These are phyloP conservation scores for Pachyrhynchus sulphureomaculatus DNA, from an alignment of 1,140 invertebrate genomes.

Conservation along the genomic window DNA sequence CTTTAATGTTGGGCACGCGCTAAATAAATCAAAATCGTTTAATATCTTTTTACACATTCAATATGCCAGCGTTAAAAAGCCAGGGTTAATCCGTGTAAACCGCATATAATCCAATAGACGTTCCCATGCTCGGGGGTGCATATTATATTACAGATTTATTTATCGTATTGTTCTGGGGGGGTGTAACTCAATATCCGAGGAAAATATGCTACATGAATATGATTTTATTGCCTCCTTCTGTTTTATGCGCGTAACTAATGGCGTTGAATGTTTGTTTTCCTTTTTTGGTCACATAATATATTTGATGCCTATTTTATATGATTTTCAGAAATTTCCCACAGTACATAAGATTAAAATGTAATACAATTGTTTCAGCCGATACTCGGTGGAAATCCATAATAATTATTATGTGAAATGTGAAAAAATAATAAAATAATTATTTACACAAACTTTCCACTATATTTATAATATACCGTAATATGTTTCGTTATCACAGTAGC, in stretches of 20 bases:
- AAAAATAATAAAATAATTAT: no score
- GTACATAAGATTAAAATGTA: no score
- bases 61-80: conserved; percentile 45
- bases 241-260: conserved; percentile 11
- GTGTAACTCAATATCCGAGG: conserved; percentile 47
- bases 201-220: conserved; percentile 47
- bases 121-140: conserved; percentile 45
- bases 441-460: no score
- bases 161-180: conserved; percentile 43
- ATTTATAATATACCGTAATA: no score
- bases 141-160: conserved; percentile 50
- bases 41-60: conserved; percentile 50
- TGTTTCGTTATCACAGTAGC: no score
- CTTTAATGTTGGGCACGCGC: conserved; percentile 44
- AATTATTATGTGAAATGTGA: no score
- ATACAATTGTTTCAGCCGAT: no score
- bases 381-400: no score
- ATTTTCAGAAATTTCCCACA: no score
- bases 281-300: conserved; percentile 7
- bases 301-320: no score
- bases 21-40: conserved; percentile 46
- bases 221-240: conserved; percentile 42
- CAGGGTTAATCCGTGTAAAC: conserved; percentile 48
- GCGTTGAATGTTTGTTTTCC: conserved; percentile 14
- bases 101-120: conserved; percentile 42